These are phyloP conservation scores for Lasioglossum vierecki DNA, from an alignment of 2,888 invertebrate genomes.

Conservation along the genomic window DNA sequence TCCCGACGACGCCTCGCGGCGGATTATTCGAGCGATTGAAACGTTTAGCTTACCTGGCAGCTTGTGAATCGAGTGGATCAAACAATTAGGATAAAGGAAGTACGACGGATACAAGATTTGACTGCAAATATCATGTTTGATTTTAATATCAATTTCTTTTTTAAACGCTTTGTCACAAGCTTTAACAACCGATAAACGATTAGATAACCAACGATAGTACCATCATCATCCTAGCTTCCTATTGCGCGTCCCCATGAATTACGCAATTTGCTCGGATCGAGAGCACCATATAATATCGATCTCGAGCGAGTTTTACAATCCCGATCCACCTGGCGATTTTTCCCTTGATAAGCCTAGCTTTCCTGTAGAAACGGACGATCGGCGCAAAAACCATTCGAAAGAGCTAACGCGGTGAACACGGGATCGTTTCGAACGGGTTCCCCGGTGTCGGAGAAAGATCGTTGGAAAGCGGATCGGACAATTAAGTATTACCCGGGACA, in stretches of 20 bases:
- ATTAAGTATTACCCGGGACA: constrained; percentile 6
- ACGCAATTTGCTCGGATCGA: background rate
- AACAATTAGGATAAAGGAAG: background rate
- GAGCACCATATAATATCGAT: background rate
- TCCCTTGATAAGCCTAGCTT: background rate
- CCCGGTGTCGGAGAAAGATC: background rate
- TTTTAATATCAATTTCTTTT: no score
- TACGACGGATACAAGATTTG: no score
- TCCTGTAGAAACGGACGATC: background rate
- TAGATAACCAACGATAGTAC: background rate
- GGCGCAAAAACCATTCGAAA: background rate
- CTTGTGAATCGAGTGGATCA: background rate
- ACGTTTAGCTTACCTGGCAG: background rate
- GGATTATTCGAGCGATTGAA: background rate
- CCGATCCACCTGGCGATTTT: background rate
- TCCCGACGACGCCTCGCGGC: background rate
- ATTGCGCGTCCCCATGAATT: background rate
- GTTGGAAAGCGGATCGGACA: constrained; percentile 24
- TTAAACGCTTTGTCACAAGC: background rate
- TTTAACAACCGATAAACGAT: background rate
- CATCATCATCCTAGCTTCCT: background rate
- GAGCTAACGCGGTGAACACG: background rate
- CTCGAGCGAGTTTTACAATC: background rate
- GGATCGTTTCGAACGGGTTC: background rate
- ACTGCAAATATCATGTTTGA: no score